These are phyloP conservation scores for Lagodon rhomboides DNA, from an alignment of 2,797 vertebrate genomes.

Conservation along the genomic window DNA sequence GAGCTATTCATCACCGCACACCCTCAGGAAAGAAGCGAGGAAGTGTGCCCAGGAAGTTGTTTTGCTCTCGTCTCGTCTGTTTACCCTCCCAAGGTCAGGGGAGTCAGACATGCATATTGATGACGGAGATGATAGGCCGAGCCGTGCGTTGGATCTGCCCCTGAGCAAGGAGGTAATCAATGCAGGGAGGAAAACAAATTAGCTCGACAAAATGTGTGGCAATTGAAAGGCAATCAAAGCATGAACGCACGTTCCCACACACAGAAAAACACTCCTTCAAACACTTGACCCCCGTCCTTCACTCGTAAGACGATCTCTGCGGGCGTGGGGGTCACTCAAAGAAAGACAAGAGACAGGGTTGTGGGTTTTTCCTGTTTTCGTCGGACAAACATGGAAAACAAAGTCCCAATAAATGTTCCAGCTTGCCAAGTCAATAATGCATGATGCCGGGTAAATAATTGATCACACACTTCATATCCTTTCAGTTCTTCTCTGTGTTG, in stretches of 20 bases:
- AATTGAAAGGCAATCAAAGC: constrained; percentile 41
- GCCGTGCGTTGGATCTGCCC: constrained; percentile 31
- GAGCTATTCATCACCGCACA: constrained; percentile 43
- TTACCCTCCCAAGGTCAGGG: constrained; percentile 58
- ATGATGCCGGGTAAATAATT: constrained; percentile 75
- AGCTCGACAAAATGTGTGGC: constrained; percentile 42
- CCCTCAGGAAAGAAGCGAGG: constrained; percentile 41
- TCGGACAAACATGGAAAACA: constrained; percentile 61
- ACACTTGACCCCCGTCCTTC: neutral
- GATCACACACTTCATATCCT: constrained; percentile 66
- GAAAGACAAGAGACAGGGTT: constrained; percentile 18
- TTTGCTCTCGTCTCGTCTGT: constrained; percentile 46
- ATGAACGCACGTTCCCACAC: constrained; percentile 1
- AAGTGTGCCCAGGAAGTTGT: constrained; percentile 44
- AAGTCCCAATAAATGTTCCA: constrained; percentile 62
- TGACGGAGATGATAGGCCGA: constrained; percentile 43
- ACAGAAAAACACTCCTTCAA: neutral
- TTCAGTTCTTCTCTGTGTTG: constrained; percentile 62
- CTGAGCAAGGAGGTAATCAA: constrained; percentile 50
- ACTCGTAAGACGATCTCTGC: neutral
- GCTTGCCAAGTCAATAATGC: constrained; percentile 70
- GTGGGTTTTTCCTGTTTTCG: constrained; percentile 41
- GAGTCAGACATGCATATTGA: constrained; percentile 59
- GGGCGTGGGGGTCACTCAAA: constrained; percentile 25
- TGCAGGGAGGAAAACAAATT: constrained; percentile 56